Percentiles rank a stretch among this genome's conserved stretches.
phyloP scores from a whole-genome alignment of 64 coral and sea anemone species.

The Exaiptasia diaphana region DNA sequence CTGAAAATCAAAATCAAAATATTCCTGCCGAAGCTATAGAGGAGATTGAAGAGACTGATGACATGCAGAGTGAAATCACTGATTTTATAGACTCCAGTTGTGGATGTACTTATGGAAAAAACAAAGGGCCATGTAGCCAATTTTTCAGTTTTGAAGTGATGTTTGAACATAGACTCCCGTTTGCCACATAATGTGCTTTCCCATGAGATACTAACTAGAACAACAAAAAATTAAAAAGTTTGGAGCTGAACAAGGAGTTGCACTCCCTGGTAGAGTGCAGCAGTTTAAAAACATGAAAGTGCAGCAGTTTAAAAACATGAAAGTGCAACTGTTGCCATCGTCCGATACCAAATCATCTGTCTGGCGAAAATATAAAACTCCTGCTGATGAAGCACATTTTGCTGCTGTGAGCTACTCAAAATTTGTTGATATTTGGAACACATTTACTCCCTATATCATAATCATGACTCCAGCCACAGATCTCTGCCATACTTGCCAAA shows the following conservation, averaged over 20 bases:
- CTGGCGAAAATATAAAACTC: conserved; percentile 15
- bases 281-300: conserved; percentile 31
- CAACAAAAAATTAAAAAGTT: conserved; percentile 19
- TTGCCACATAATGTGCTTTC: conserved; percentile 3
- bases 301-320: conserved; percentile 26
- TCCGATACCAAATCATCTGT: background rate
- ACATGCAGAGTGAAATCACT: background rate
- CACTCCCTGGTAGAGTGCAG: conserved; percentile 40
- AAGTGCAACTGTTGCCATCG: background rate
- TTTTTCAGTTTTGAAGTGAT: conserved; percentile 3
- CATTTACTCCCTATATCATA: conserved; percentile 9
- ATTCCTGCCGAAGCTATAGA: background rate
- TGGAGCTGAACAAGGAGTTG: conserved; percentile 34
- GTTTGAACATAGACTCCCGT: background rate
- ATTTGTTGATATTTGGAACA: conserved; percentile 43
- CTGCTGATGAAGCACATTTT: background rate
- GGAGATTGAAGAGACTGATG: background rate
- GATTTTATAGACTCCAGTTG: background rate
- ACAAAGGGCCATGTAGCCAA: conserved; percentile 11
- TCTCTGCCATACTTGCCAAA: conserved; percentile 58
- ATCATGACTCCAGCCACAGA: conserved; percentile 37
- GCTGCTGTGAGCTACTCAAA: conserved; percentile 6
- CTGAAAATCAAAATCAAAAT: background rate
- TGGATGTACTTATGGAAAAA: conserved; percentile 15
- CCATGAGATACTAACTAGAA: conserved; percentile 5